Evolutionary conservation across 2,113 vertebrate species (phyloP).

Genomic region (western clawed frog (Xenopus tropicalis)): UCB_Xtro_10.0 CM004443.2:735501-736000

Average conservation of each 20-base stretch:
- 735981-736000: too few species aligned
- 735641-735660: too few species aligned
- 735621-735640: background rate
- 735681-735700: background rate
- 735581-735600: constrained; percentile 32
- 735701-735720: background rate
- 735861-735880: too few species aligned
- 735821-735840: background rate
- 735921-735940: too few species aligned
- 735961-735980: too few species aligned
- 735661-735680: constrained; percentile 2
- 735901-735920: too few species aligned
- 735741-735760: too few species aligned
- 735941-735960: too few species aligned
- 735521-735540: constrained; percentile 45
- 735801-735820: background rate
- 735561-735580: constrained; percentile 44
- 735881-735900: too few species aligned
- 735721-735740: too few species aligned
- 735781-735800: background rate
- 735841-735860: too few species aligned
- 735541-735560: background rate
- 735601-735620: constrained; percentile 32
- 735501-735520: background rate
- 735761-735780: background rate